A percentile compares a stretch with the other conserved stretches of the same genome.
Evolutionary conservation across 2,113 vertebrate species (phyloP).

Genomic region (Ictalurus furcatus): DNA sequence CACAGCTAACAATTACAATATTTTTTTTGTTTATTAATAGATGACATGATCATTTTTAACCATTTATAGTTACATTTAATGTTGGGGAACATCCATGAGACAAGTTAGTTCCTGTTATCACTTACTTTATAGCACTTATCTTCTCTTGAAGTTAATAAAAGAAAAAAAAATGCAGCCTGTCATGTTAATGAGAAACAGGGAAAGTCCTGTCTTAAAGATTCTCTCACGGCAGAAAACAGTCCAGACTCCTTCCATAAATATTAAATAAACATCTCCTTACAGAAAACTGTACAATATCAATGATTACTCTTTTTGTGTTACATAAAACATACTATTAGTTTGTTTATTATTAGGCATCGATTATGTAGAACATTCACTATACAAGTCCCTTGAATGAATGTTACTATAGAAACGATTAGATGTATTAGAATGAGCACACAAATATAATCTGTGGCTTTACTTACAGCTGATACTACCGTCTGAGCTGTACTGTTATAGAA

Average conservation of each 20-base stretch:
- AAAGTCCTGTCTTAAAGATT: neutral
- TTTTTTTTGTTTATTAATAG: neutral
- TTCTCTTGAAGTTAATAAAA: neutral
- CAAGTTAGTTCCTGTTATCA: neutral
- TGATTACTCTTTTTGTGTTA: neutral
- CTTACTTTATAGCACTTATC: neutral
- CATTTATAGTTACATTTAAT: neutral
- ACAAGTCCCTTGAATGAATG: neutral
- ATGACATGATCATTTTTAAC: neutral
- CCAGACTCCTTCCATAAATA: neutral
- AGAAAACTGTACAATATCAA: neutral
- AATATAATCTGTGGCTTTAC: neutral
- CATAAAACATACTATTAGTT: neutral
- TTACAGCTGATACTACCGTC: no score
- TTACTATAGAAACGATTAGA: neutral
- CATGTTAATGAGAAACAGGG: neutral
- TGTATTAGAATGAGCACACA: neutral
- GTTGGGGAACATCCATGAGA: neutral
- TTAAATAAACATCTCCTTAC: neutral
- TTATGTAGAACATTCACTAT: neutral
- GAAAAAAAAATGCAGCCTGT: neutral
- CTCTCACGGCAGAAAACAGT: neutral
- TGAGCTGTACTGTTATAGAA: no score
- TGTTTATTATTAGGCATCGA: neutral
- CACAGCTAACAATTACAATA: neutral